Evolutionary conservation across 2,113 vertebrate genomes (phyloP).

Genomic region (Coregonus clupeaformis): DNA sequence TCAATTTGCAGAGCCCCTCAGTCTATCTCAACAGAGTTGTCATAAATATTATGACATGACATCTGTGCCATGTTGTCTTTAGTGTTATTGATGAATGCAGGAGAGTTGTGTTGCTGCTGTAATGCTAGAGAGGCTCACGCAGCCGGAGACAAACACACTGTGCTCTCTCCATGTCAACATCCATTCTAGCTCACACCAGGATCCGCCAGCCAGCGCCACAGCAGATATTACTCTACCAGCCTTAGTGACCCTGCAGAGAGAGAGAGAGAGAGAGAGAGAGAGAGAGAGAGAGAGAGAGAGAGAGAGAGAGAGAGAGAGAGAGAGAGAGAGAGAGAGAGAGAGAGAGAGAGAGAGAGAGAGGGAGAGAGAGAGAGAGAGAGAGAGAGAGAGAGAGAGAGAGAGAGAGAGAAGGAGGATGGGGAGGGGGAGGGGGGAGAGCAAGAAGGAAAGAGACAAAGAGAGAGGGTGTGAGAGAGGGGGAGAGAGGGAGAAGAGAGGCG

Average conservation of each 20-base stretch:
- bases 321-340: no score
- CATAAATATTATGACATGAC: background rate
- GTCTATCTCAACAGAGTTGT: background rate
- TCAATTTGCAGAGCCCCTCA: background rate
- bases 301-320: background rate
- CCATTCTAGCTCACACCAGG: background rate
- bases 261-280: background rate
- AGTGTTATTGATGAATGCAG: background rate
- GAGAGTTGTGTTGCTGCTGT: background rate
- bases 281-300: background rate
- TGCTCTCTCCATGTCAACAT: background rate
- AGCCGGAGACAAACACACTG: background rate
- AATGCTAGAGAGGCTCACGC: no score
- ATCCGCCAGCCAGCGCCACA: background rate
- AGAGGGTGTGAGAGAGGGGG: no score
- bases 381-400: background rate
- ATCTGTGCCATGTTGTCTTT: background rate
- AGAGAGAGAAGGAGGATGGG: no score
- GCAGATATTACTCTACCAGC: background rate
- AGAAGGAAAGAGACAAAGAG: no score
- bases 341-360: no score
- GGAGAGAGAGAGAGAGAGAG: background rate
- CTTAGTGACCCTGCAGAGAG: background rate
- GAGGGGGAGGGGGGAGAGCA: no score
- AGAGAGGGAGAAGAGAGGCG: no score